A percentile compares a stretch with the other conserved stretches of the same genome.
Conservation (phyloP, 2,888 invertebrate genomes). For the Leptopilina syphax region DNA sequence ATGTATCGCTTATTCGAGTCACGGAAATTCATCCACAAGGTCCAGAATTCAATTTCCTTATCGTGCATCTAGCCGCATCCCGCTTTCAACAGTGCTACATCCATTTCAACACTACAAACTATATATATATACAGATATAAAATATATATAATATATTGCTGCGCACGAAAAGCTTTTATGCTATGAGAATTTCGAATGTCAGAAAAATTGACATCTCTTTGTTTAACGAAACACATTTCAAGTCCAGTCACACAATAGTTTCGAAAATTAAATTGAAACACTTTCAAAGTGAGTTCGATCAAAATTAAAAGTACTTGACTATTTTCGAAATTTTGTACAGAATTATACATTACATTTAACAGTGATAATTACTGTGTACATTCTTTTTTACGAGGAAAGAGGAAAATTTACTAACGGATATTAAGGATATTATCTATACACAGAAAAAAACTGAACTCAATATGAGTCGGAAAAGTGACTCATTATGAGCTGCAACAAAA, state of each 20-base stretch:
- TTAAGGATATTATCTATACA: too few relatives aligned
- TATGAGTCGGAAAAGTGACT: too few relatives aligned
- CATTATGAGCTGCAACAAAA: too few relatives aligned
- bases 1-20: conserved; percentile 37
- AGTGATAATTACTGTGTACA: too few relatives aligned
- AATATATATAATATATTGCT: conserved; percentile 25
- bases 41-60: conserved; percentile 41
- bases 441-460: too few relatives aligned
- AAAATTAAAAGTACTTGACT: not conserved
- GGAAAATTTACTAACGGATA: too few relatives aligned
- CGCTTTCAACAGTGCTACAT: conserved; percentile 14
- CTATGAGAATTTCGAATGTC: conserved; percentile 14
- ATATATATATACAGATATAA: not conserved
- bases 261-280: not conserved
- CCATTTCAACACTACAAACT: conserved; percentile 23
- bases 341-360: too few relatives aligned
- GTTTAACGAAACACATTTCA: not conserved
- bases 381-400: too few relatives aligned
- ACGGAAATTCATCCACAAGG: conserved; percentile 38
- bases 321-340: too few relatives aligned
- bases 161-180: conserved; percentile 7
- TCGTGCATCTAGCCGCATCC: conserved; percentile 37
- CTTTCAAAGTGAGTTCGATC: not conserved
- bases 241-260: not conserved
- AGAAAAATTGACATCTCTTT: conserved; percentile 14